Evolutionary conservation across 2,113 vertebrate genomes (phyloP), one percentile per base, ranked within the genome.

Genomic region (Corapipo altera): DNA sequence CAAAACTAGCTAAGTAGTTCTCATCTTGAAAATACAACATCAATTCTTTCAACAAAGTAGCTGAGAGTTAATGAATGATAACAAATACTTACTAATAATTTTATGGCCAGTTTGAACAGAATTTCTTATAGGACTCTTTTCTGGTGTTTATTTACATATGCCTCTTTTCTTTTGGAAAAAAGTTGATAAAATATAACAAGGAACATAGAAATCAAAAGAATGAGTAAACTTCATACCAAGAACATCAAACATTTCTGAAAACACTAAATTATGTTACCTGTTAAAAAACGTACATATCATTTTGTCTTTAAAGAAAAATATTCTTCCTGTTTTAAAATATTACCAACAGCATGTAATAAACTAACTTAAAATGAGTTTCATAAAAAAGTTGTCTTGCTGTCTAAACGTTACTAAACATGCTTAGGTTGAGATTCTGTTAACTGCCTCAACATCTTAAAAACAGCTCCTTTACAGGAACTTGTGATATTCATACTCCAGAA

Each of bases 241-340:
- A 95, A 93, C 94, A 86, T 85, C 78, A 79, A 91, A 86, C 76
- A 27, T 43, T 72, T 95, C 33, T 88, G 92, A 97, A 96, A 96
- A 96, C 61, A 62, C 89, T 94, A 95, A 97, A 96, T 95, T 62
- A 96, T 96, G 94, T 93, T 76, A 78, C 92, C 91, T 70, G 93
- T 95, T 97, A 97, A 93, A 97, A 97, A 97, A 97, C 96, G 95
- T 96, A 97, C 94, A 78, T 90, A 90, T 70, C n/a, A 84, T 96
- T 88, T 97, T 65, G 83, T 94, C 90, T 93, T 96, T 97, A 97
- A 97, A 97, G 96, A 95, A 97, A 97, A 97, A 96, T 93, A 54
- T 77, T 97, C 96, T 93, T 96, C 93, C 96, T 96, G 96, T 96
- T 96, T 97, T 94, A 97, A 97, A 98, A 97, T 96, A 97, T 97